Evolutionary conservation across 2,888 invertebrate genomes (phyloP).

Genomic region (Arenicola marina): DNA sequence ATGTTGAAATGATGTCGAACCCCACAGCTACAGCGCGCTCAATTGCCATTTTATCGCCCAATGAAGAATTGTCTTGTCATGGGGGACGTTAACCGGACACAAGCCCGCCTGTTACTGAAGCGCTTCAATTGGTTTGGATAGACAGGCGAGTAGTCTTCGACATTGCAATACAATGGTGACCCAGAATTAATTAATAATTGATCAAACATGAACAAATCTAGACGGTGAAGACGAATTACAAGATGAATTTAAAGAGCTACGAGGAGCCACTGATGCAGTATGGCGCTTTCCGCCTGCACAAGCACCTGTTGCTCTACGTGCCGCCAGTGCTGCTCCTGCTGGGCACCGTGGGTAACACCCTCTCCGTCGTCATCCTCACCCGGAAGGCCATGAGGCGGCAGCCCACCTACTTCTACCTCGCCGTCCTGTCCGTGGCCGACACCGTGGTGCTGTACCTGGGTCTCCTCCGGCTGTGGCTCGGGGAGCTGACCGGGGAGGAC

Average conservation of each 20-base stretch:
- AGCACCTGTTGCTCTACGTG: slow-evolving; percentile 39
- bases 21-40: too few relatives aligned
- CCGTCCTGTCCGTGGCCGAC: slow-evolving; percentile 49
- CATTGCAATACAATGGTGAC: too few relatives aligned
- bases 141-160: too few relatives aligned
- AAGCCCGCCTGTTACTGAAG: too few relatives aligned
- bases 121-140: too few relatives aligned
- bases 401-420: slow-evolving; percentile 51
- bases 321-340: slow-evolving; percentile 48
- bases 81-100: too few relatives aligned
- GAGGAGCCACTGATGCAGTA: slow-evolving; percentile 21
- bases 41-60: too few relatives aligned
- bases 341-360: slow-evolving; percentile 52
- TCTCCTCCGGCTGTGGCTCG: slow-evolving; percentile 49
- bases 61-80: too few relatives aligned
- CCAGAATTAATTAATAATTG: too few relatives aligned
- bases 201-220: too few relatives aligned
- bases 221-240: too few relatives aligned
- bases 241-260: slow-evolving; percentile 21
- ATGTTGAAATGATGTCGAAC: too few relatives aligned
- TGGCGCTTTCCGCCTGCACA: slow-evolving; percentile 30
- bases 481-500: slow-evolving; percentile 42
- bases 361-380: slow-evolving; percentile 50
- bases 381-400: slow-evolving; percentile 43
- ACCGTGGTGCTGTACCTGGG: slow-evolving; percentile 47